Evolutionary conservation across 2,888 invertebrate genomes (phyloP).

Genomic region (Xestia ashworthii): DNA sequence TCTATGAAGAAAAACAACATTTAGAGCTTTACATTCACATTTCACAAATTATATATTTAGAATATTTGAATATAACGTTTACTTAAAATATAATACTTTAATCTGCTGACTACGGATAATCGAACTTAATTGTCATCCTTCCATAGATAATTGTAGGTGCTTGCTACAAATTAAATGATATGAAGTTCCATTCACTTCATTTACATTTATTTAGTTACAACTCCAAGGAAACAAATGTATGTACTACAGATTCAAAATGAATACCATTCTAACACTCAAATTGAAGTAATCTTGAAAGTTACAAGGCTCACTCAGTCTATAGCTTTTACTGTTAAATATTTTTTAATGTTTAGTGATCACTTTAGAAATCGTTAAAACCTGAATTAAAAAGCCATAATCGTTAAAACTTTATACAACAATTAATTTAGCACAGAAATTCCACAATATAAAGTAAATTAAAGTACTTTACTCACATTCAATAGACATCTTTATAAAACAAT

Average conservation of each 20-base stretch:
- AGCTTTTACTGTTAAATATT: too few species aligned
- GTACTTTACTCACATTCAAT: conserved; percentile 40
- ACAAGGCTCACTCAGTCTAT: too few species aligned
- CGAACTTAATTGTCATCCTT: too few species aligned
- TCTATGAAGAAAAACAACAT: too few species aligned
- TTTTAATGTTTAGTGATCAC: not conserved
- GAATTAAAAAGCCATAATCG: conserved; percentile 19
- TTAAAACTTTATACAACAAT: conserved; percentile 14
- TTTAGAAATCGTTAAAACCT: not conserved
- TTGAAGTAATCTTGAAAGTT: not conserved
- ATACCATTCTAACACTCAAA: not conserved
- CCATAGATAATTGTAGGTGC: too few species aligned
- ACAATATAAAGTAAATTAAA: conserved; percentile 46
- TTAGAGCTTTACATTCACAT: too few species aligned
- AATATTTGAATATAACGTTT: too few species aligned
- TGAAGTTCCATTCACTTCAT: too few species aligned
- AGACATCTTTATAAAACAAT: conserved; percentile 64
- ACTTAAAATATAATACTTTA: too few species aligned
- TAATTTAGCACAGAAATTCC: conserved; percentile 26
- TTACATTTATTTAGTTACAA: not conserved
- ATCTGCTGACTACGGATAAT: too few species aligned
- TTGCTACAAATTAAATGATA: too few species aligned
- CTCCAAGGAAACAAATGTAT: not conserved
- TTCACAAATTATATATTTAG: too few species aligned
- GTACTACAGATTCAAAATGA: not conserved